Evolutionary conservation across 2,113 vertebrate genomes (phyloP).

Genomic region (Peucedramus taeniatus): DNA sequence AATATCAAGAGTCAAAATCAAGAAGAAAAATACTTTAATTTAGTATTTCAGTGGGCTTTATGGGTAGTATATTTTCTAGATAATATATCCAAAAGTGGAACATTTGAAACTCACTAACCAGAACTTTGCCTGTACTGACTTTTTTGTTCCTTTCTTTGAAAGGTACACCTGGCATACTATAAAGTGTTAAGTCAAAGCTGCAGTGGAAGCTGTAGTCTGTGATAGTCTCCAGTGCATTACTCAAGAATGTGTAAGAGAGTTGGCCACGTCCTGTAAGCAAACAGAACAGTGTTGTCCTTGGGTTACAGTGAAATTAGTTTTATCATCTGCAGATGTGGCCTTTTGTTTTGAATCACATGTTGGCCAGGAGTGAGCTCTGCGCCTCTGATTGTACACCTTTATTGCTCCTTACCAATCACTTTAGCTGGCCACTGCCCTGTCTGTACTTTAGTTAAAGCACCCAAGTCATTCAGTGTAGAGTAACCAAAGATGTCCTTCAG

Average conservation of each 20-base stretch:
- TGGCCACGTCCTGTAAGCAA: neutral
- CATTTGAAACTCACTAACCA: neutral
- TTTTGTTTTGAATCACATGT: neutral
- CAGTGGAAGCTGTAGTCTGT: neutral
- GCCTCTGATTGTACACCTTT: neutral
- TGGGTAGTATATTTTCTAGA: neutral
- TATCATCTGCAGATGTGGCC: neutral
- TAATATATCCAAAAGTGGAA: neutral
- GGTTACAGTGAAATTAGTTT: neutral
- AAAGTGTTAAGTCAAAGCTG: neutral
- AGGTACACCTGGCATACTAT: too few relatives aligned
- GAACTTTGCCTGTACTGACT: neutral
- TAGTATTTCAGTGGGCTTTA: neutral
- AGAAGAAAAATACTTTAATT: neutral
- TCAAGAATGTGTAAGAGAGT: neutral
- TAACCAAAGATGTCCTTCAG: neutral
- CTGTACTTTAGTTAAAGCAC: neutral
- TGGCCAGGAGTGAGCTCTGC: neutral
- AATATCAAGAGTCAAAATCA: neutral
- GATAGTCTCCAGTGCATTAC: neutral
- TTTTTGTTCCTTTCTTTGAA: neutral
- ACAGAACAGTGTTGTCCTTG: neutral
- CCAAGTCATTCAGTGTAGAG: neutral
- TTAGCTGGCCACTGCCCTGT: neutral
- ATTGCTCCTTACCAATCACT: neutral